Evolutionary conservation across 37 sponge, comb jelly and placozoan genomes (phyloP).

Genomic region (Beroe ovata): DNA sequence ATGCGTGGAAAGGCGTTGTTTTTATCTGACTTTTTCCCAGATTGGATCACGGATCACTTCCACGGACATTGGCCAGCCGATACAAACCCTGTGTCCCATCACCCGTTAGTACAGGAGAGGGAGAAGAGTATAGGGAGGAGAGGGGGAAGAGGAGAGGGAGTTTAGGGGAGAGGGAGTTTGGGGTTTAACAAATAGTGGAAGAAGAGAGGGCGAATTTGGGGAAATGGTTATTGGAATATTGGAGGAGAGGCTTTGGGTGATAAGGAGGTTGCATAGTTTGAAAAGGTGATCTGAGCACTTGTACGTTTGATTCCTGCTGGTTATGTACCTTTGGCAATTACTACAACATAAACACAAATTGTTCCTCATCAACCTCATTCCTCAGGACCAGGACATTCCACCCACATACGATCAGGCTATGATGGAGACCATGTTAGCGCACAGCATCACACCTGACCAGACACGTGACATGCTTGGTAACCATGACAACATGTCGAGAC

Average conservation of each 20-base stretch:
- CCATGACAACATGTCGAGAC: not conserved
- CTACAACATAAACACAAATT: not conserved
- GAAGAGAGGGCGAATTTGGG: no score
- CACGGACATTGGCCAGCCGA: constrained; percentile 12
- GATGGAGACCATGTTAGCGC: constrained; percentile 57
- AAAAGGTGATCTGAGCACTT: no score
- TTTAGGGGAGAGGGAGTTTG: no score
- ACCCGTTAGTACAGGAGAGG: constrained; percentile 7
- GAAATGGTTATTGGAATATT: no score
- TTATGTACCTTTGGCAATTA: no score
- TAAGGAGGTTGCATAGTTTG: no score
- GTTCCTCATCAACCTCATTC: not conserved
- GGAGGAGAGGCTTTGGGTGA: no score
- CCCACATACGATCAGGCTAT: constrained; percentile 52
- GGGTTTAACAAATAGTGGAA: no score
- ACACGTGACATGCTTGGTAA: not conserved
- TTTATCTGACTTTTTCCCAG: not conserved
- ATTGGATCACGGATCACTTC: constrained; percentile 33
- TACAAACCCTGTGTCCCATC: constrained; percentile 55
- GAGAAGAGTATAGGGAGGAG: no score
- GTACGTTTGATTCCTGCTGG: no score
- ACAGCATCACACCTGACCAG: constrained; percentile 20
- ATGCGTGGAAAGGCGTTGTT: not conserved
- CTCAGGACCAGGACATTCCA: constrained; percentile 39
- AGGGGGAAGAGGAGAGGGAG: no score